These are phyloP conservation scores for Delia radicum DNA, from an alignment of 1,140 invertebrate species.

Conservation along the genomic window DNA sequence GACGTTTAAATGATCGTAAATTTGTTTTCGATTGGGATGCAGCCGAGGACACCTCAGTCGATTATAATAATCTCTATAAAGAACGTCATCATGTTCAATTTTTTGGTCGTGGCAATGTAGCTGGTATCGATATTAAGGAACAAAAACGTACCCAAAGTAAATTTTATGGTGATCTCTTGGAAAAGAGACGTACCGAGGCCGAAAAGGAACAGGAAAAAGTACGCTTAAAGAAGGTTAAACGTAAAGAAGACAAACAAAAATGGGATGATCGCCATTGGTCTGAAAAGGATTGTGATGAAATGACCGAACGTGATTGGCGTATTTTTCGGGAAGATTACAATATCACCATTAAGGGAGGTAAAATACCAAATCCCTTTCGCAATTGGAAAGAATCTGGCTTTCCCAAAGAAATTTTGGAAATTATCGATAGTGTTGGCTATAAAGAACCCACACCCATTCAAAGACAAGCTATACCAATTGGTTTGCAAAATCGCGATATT, in stretches of 20 bases:
- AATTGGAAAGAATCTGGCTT: conserved; percentile 95
- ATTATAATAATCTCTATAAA: conserved; percentile 97
- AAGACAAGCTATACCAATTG: conserved; percentile 98
- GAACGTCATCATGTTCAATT: conserved; percentile 96
- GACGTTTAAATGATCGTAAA: conserved; percentile 95
- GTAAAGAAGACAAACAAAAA: conserved; percentile 96
- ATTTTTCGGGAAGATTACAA: conserved; percentile 99
- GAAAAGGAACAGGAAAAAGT: conserved; percentile 98
- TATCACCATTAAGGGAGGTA: conserved; percentile 97
- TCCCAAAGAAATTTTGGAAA: conserved; percentile 88
- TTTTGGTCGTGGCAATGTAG: conserved; percentile 95
- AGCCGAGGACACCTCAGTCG: conserved; percentile 94
- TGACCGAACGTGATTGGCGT: conserved; percentile 99
- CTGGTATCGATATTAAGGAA: conserved; percentile 95
- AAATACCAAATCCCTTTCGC: conserved; percentile 94
- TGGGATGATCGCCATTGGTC: conserved; percentile 99
- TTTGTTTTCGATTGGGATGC: conserved; percentile 99
- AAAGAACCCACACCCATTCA: conserved; percentile 99
- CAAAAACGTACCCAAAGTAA: conserved; percentile 97
- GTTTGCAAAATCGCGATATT: conserved; percentile 96
- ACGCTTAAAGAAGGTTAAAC: conserved; percentile 89
- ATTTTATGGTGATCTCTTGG: conserved; percentile 96
- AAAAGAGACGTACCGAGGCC: conserved; percentile 91
- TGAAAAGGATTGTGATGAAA: conserved; percentile 90
- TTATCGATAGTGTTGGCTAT: conserved; percentile 95